phyloP scores from a whole-genome alignment of 2,888 invertebrate species.

The Drosophila colorata region DNA sequence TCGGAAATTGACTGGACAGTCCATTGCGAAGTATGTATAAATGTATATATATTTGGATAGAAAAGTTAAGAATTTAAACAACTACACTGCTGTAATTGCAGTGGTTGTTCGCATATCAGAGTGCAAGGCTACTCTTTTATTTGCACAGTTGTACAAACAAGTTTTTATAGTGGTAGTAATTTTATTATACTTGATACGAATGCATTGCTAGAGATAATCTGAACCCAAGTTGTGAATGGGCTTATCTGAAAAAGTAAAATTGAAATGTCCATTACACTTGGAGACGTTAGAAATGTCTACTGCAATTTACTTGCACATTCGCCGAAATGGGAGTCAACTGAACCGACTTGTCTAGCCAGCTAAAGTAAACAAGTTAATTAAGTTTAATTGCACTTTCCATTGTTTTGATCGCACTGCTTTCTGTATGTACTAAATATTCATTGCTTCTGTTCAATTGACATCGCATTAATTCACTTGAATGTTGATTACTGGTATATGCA shows the following conservation, averaged over 20 bases:
- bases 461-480: constrained; percentile 8
- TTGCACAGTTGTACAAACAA: neutral
- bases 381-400: constrained; percentile 39
- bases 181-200: neutral
- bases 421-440: constrained; percentile 3
- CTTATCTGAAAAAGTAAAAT: neutral
- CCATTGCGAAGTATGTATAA: too few species aligned
- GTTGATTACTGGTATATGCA: constrained; percentile 1
- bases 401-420: constrained; percentile 16
- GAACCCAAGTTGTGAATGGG: neutral
- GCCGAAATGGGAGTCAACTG: neutral
- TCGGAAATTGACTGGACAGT: too few species aligned
- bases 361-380: constrained; percentile 45
- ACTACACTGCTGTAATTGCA: too few species aligned
- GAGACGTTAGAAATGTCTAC: too few species aligned
- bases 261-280: neutral
- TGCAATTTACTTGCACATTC: too few species aligned
- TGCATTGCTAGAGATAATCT: neutral
- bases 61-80: too few species aligned
- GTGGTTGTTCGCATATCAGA: too few species aligned
- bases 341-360: constrained; percentile 14
- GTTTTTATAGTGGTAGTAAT: too few species aligned
- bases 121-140: too few species aligned
- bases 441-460: constrained; percentile 12
- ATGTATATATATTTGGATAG: too few species aligned